A percentile compares a stretch with the other conserved stretches of the same genome.
These are phyloP conservation scores for Drosophila prosaltans DNA, from an alignment of 1,140 invertebrate species.

Conservation along the genomic window DNA sequence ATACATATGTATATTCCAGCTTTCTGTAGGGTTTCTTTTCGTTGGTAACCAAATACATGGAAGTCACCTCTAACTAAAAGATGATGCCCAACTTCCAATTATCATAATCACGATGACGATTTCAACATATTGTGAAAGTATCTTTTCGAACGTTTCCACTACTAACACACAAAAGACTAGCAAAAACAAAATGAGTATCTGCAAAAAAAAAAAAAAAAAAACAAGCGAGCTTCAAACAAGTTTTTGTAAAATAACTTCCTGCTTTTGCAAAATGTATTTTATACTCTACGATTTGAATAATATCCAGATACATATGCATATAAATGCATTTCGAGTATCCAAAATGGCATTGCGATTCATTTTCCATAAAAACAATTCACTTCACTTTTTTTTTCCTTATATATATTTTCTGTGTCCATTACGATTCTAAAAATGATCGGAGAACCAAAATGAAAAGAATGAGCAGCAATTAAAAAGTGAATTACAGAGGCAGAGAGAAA, in stretches of 20 bases:
- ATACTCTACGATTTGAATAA: conserved; percentile 13
- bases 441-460: conserved; percentile 35
- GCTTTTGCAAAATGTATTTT: conserved; percentile 23
- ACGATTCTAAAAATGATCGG: conserved; percentile 46
- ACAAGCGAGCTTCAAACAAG: conserved; percentile 24
- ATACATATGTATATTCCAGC: no score
- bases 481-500: conserved; percentile 11
- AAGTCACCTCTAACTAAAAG: neutral
- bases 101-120: conserved; percentile 11
- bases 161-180: conserved; percentile 6
- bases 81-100: conserved; percentile 10
- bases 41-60: neutral
- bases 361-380: conserved; percentile 14
- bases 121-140: conserved; percentile 23
- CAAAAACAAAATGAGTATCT: conserved; percentile 16
- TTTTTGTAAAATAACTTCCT: conserved; percentile 47
- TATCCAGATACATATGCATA: conserved; percentile 13
- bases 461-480: conserved; percentile 20
- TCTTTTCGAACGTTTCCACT: conserved; percentile 13
- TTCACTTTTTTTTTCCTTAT: neutral
- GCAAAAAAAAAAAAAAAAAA: conserved; percentile 16
- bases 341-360: conserved; percentile 29
- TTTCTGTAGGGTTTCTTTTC: neutral
- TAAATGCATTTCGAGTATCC: conserved; percentile 37
- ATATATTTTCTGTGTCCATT: conserved; percentile 22